Evolutionary conservation across 2,888 invertebrate genomes (phyloP).

Genomic region (Lagria hirta): DNA sequence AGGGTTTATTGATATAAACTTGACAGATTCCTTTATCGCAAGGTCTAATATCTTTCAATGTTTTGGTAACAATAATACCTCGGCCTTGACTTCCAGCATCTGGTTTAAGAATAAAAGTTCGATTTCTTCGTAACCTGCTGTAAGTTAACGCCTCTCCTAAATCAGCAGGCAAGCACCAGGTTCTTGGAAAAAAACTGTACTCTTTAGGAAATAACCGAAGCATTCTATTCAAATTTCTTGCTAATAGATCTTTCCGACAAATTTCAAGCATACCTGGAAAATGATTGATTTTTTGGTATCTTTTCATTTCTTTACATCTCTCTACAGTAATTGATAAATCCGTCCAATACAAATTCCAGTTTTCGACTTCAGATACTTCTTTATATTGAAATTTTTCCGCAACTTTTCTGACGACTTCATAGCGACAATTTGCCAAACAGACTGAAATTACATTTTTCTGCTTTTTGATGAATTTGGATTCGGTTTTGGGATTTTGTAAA

Average conservation of each 20-base stretch:
- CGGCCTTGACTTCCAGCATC: slow-evolving; percentile 89
- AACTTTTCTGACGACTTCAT: slow-evolving; percentile 72
- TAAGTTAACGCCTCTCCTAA: slow-evolving; percentile 74
- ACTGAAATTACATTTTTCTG: slow-evolving; percentile 56
- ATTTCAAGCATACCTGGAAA: slow-evolving; percentile 61
- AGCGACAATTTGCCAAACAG: slow-evolving; percentile 71
- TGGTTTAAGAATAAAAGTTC: slow-evolving; percentile 87
- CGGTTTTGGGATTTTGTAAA: slow-evolving; percentile 11
- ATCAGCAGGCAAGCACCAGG: slow-evolving; percentile 91
- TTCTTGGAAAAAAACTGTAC: slow-evolving; percentile 90
- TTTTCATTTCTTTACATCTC: slow-evolving; percentile 86
- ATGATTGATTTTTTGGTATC: slow-evolving; percentile 90
- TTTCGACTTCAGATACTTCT: slow-evolving; percentile 76
- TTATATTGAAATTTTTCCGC: slow-evolving; percentile 72
- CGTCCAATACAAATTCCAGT: slow-evolving; percentile 92
- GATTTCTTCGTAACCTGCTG: slow-evolving; percentile 68
- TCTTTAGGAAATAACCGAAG: slow-evolving; percentile 83
- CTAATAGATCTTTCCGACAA: slow-evolving; percentile 80
- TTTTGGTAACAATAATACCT: slow-evolving; percentile 84
- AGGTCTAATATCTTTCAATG: slow-evolving; percentile 76
- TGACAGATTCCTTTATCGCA: slow-evolving; percentile 86
- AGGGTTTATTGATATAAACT: slow-evolving; percentile 73
- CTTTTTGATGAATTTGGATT: slow-evolving; percentile 28
- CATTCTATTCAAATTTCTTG: slow-evolving; percentile 89
- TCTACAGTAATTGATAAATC: slow-evolving; percentile 85